Evolutionary conservation across 2,888 invertebrate genomes (phyloP), one percentile per base, ranked within the genome.

Genomic region (Diaperis boleti): DNA sequence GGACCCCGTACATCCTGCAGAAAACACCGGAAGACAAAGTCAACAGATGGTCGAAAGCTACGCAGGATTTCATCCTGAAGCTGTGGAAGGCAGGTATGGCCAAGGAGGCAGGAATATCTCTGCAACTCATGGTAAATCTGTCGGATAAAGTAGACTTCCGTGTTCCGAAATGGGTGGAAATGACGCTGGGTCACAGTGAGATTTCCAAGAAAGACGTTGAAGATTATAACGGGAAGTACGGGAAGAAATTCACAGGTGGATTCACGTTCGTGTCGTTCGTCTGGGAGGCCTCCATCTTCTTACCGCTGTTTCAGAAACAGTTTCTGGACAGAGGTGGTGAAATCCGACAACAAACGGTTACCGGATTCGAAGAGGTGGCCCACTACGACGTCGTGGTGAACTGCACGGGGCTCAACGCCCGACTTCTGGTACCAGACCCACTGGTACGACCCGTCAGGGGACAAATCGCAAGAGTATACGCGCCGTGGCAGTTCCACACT

Each of bases 381-480:
- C 72, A 74, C 10, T 80, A 78, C 72, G 89, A 92, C 75, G 83
- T 92, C 0, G 82, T 95, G n/a, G 84, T 95, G 37, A 94, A 95
- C 78, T 95, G 94, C 70, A 85, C 88, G 1, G 95, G 92, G 1
- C 74, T 94, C 0, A 88, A 87, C 0, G 87, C 94, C 0, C 82
- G 83, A 67, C 67, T 82, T 5, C 77, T 94, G 0, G 84, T 88
- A 0, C 82, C 84, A 0, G 94, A 95, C 82, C 69, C 78, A 0
- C 75, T 77, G 26, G 82, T 92, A 44, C 81, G 81, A 55, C 86
- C 94, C 1, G 86, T 92, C 42, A 84, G 95, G 67, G 94, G 94
- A 3, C 94, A 94, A 82, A 85, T 94, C 29, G 55, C 65, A 3
- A 66, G 71, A 50, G 90, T 91, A 1, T 78, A 83, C 54, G 92